These are phyloP conservation scores for Synanthedon formicaeformis DNA, from an alignment of 2,888 invertebrate species.

Conservation along the genomic window DNA sequence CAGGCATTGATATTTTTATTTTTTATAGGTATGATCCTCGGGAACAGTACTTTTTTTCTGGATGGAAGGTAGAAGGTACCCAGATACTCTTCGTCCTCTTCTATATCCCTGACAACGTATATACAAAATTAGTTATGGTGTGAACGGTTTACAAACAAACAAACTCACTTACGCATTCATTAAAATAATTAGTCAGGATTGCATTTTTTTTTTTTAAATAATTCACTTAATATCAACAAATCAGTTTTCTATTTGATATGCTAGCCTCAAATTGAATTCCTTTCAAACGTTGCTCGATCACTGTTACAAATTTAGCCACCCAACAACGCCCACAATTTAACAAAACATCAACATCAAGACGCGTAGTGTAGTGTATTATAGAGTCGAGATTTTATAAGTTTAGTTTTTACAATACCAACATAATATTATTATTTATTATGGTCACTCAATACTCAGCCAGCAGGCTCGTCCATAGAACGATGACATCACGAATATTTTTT, in stretches of 20 bases:
- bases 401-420: constrained; percentile 10
- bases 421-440: constrained; percentile 15
- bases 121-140: too few species aligned
- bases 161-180: too few species aligned
- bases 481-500: constrained; percentile 44
- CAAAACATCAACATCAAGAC: not conserved
- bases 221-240: constrained; percentile 19
- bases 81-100: too few species aligned
- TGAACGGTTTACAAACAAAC: too few species aligned
- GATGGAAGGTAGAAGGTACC: too few species aligned
- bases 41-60: too few species aligned
- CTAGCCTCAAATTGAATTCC: constrained; percentile 13
- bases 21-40: too few species aligned
- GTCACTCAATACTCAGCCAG: constrained; percentile 15
- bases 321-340: constrained; percentile 19
- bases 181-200: too few species aligned
- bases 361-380: not conserved
- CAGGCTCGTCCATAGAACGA: constrained; percentile 9
- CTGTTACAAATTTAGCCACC: constrained; percentile 24
- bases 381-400: not conserved
- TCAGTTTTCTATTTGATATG: constrained; percentile 21
- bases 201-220: too few species aligned
- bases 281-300: constrained; percentile 17
- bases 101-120: too few species aligned
- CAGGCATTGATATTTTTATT: too few species aligned